Base-by-base conservation (phyloP, 2,797 vertebrate genomes). In the Phyllotis vaccarum region DNA sequence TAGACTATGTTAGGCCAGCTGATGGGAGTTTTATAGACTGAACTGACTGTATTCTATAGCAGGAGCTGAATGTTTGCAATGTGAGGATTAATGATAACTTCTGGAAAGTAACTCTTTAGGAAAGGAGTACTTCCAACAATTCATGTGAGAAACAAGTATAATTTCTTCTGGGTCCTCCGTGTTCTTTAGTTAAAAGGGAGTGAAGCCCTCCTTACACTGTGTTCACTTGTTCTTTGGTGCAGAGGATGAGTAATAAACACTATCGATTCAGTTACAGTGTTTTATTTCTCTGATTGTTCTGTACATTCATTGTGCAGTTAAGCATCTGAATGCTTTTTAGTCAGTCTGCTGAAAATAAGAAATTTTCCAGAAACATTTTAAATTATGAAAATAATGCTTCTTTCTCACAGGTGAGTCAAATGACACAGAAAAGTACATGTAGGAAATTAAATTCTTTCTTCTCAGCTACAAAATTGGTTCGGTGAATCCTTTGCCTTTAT, bases 331-430 rank as follows among this genome's bases (percentile, higher is more conserved):
- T 66, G 9, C 16, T 37, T 86, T 64, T 92, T 79, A 81, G 14
- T 74, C 52, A 90, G 6, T 78, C 34, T 5, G n/a, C 12, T 92
- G 79, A 22, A 93, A 79, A 37, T 86, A 22, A 95, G 27, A 83
- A n/a, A 46, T 85, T 93, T 80, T 43, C 27, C 37, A 86, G 56
- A 5, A 86, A 74, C 6, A 89, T 21, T 52, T 96, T 87, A 72
- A 22, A 22, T 72, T 70, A 64, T 87, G 62, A 89, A 94, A 79
- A n/a, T 10, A 72, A 56, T 54, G 9, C 62, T 37, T 96, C 12
- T 96, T 74, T 94, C 72, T 94, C 49, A 58, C 62, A 81, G 81
- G 37, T 3, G 79, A 93, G 72, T 87, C 52, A 95, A 85, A 74
- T 89, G 24, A 62, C 70, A 13, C 8, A n/a, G 16, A 80, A 87